Conservation (phyloP, 2,113 vertebrate species). For the Leptocoma aspasia region DNA sequence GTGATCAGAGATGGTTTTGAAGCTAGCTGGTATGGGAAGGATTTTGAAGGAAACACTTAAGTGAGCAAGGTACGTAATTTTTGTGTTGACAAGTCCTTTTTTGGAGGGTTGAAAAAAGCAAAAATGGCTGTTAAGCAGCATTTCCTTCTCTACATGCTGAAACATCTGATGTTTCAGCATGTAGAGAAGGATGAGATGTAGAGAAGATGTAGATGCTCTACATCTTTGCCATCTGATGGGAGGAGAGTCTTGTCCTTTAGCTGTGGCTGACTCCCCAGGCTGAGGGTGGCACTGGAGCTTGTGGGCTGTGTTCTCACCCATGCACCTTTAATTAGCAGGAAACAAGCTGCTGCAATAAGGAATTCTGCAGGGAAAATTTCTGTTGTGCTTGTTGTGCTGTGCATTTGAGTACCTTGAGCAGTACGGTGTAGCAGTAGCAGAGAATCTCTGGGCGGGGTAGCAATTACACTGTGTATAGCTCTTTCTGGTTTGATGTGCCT, state of each 20-base stretch:
- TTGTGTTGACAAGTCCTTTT: not conserved
- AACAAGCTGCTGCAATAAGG: not conserved
- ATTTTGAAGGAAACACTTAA: not conserved
- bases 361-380: not conserved
- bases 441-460: not conserved
- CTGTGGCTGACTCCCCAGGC: not conserved
- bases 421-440: not conserved
- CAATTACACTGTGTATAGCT: not conserved
- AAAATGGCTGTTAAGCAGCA: not conserved
- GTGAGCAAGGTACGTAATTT: accelerated
- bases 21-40: not conserved
- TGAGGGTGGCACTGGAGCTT: not conserved
- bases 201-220: too few species aligned
- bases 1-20: not conserved
- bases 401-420: not conserved
- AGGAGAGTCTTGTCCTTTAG: not conserved
- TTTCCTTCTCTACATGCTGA: not conserved
- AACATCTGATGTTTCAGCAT: too few species aligned
- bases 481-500: not conserved
- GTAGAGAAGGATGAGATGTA: too few species aligned
- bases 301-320: accelerated
- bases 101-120: not conserved
- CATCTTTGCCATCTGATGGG: accelerated
- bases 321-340: not conserved
- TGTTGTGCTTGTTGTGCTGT: not conserved